Conservation (phyloP, 2,797 vertebrate species). For the Cheracebus regulus region DNA sequence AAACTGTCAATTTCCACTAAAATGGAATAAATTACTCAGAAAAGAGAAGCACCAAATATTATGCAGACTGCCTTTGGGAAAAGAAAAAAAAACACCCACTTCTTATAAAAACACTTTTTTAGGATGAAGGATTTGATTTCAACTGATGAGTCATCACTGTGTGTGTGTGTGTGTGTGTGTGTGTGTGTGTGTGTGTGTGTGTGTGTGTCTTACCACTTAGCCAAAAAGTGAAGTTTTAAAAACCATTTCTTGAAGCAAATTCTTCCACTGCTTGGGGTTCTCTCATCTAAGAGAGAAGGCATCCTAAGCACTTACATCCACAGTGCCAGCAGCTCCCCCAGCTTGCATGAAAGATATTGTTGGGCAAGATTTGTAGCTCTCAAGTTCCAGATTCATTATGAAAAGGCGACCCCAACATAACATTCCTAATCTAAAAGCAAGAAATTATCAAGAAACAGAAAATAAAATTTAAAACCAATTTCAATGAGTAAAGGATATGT, state of each 20-base stretch:
- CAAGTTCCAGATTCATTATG: neutral
- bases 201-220: constrained; percentile 36
- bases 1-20: constrained; percentile 67
- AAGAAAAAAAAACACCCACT: constrained; percentile 66
- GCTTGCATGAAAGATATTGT: neutral
- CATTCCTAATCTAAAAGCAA: neutral
- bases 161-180: neutral
- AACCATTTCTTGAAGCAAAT: constrained; percentile 50
- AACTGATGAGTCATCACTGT: constrained; percentile 67
- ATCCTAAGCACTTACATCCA: neutral
- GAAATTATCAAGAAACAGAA: neutral
- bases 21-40: constrained; percentile 72
- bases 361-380: neutral
- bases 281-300: neutral
- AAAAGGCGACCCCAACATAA: neutral
- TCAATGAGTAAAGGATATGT: neutral
- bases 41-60: constrained; percentile 76
- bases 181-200: neutral
- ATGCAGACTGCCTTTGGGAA: constrained; percentile 31
- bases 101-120: constrained; percentile 76
- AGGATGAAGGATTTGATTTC: constrained; percentile 71
- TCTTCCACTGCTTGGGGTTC: constrained; percentile 58
- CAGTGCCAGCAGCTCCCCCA: neutral
- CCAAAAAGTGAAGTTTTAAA: constrained; percentile 42
- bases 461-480: neutral